Percentiles rank a stretch among this genome's conserved stretches.
phyloP scores from a whole-genome alignment of 2,113 vertebrate genomes.

The Lontra canadensis region DNA sequence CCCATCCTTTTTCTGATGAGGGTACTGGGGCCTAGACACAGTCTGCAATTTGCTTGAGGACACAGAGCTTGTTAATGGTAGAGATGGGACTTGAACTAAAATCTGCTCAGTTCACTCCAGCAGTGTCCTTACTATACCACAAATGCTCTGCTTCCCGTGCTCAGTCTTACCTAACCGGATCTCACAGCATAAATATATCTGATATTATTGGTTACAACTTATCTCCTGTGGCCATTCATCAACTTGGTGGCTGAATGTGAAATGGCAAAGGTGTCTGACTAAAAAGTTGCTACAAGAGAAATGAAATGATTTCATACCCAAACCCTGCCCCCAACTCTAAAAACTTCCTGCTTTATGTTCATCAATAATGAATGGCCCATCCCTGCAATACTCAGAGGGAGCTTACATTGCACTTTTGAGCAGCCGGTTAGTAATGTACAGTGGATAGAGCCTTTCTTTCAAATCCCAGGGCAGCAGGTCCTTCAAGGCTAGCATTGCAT shows the following conservation, averaged over 20 bases:
- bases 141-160: not conserved
- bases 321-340: conserved; percentile 78
- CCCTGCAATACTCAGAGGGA: conserved; percentile 88
- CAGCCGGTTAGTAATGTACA: conserved; percentile 87
- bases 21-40: not conserved
- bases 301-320: conserved; percentile 68
- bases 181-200: not conserved
- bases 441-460: conserved; percentile 85
- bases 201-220: conserved; percentile 31
- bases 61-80: not conserved
- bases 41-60: conserved; percentile 24
- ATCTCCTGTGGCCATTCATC: conserved; percentile 8
- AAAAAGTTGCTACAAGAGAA: conserved; percentile 53
- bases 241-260: conserved; percentile 8
- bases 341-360: conserved; percentile 87
- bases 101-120: not conserved
- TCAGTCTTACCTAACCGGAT: not conserved
- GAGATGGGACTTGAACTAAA: not conserved
- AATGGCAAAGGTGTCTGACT: conserved; percentile 36
- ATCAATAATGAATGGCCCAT: conserved; percentile 92
- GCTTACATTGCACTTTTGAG: conserved; percentile 90
- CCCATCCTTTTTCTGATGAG: not conserved
- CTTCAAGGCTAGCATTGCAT: conserved; percentile 86
- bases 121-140: not conserved
- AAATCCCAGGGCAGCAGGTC: conserved; percentile 88